A percentile compares a stretch with the other conserved stretches of the same genome.
Conservation (phyloP, 1,140 invertebrate genomes). For the Aphelenchoides fujianensis region DNA sequence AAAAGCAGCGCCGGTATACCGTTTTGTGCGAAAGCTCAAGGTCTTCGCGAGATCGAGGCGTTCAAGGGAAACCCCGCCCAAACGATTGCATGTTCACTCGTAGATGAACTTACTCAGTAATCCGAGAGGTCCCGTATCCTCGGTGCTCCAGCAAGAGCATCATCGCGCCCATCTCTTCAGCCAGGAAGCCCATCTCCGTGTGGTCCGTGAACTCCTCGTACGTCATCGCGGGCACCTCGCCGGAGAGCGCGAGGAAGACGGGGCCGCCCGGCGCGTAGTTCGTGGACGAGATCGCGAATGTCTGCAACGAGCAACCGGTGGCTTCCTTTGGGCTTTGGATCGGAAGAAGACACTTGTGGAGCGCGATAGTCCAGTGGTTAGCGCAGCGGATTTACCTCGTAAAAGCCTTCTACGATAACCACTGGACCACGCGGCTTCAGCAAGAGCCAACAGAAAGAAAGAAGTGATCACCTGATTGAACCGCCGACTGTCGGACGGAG, state of each 20-base stretch:
- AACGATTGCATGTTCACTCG: too few relatives aligned
- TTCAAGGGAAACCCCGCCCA: too few relatives aligned
- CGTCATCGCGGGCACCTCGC: not conserved
- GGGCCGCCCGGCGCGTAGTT: not conserved
- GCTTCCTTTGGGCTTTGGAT: too few relatives aligned
- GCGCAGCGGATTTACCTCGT: too few relatives aligned
- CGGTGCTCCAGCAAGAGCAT: conserved; percentile 1
- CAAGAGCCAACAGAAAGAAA: too few relatives aligned
- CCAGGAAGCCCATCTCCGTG: not conserved
- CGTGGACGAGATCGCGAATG: not conserved
- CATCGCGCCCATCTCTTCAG: not conserved
- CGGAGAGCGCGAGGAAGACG: not conserved
- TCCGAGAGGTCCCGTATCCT: not conserved
- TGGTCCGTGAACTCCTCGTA: conserved; percentile 6
- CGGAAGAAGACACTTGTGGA: too few relatives aligned
- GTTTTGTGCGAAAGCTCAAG: too few relatives aligned
- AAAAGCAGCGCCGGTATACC: too few relatives aligned
- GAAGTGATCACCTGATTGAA: conserved; percentile 6
- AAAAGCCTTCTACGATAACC: too few relatives aligned
- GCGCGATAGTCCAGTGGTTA: too few relatives aligned
- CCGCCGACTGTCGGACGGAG: not conserved
- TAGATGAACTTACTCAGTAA: not conserved
- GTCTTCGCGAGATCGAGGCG: too few relatives aligned
- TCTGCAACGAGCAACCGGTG: not conserved
- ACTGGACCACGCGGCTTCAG: too few relatives aligned